A percentile compares a stretch with the other conserved stretches of the same genome.
These are phyloP conservation scores for Caenorhabditis afra DNA, from an alignment of 2,888 invertebrate species.

Conservation along the genomic window DNA sequence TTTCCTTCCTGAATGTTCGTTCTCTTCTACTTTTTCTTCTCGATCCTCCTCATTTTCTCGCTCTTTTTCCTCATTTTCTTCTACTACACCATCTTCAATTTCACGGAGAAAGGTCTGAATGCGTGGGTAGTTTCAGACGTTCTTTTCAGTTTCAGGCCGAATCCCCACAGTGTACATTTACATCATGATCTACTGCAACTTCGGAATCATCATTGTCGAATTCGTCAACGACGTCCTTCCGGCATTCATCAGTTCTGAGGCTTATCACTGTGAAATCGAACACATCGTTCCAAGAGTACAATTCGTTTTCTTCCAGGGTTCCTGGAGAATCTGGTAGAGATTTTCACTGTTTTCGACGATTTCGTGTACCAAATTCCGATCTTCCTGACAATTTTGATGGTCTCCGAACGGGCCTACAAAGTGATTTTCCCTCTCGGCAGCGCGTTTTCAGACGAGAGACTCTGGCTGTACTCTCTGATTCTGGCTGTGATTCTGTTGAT, in stretches of 20 bases:
- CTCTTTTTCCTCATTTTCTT: slow-evolving; percentile 1
- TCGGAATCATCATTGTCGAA: not conserved
- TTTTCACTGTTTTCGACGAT: slow-evolving; percentile 17
- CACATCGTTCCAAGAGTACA: no score
- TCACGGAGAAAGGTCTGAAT: slow-evolving; percentile 6
- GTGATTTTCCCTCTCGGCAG: slow-evolving; percentile 17
- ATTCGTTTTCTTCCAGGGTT: no score
- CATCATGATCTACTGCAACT: slow-evolving; percentile 16
- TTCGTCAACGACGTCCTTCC: slow-evolving; percentile 22
- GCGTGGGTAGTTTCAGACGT: no score
- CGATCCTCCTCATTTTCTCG: not conserved
- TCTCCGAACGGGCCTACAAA: slow-evolving; percentile 15
- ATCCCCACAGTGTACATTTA: slow-evolving; percentile 22
- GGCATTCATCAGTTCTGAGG: slow-evolving; percentile 6
- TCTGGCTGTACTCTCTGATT: slow-evolving; percentile 20
- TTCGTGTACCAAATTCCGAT: slow-evolving; percentile 26
- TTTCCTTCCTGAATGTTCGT: not conserved
- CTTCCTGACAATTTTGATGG: slow-evolving; percentile 26
- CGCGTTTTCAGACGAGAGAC: slow-evolving; percentile 4
- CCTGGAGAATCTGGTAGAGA: not conserved
- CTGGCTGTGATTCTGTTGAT: slow-evolving; percentile 14
- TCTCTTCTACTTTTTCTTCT: not conserved
- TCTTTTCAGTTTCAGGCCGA: slow-evolving; percentile 18
- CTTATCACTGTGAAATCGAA: slow-evolving; percentile 30
- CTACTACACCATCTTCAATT: not conserved